Evolutionary conservation across 2,797 vertebrate genomes (phyloP).

Genomic region (Sylvia borin): DNA sequence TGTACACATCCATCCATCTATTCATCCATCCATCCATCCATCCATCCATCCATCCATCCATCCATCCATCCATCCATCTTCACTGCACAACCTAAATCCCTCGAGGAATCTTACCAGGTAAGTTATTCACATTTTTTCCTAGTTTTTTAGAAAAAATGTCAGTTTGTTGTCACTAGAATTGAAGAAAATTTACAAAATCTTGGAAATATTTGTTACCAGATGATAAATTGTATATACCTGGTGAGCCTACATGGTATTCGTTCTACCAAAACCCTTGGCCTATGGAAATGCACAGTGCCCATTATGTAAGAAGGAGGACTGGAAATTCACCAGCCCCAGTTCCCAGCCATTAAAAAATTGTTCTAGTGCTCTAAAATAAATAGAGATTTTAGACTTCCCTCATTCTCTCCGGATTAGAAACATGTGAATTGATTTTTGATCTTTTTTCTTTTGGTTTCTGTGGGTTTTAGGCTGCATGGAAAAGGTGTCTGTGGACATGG

Average conservation of each 20-base stretch:
- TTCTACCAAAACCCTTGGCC: background rate
- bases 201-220: background rate
- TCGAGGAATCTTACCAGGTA: background rate
- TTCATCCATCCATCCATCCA: background rate
- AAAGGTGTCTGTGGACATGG: too few relatives aligned
- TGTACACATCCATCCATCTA: background rate
- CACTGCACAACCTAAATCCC: background rate
- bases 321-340: background rate
- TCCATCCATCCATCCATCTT: background rate
- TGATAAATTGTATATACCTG: background rate
- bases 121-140: background rate
- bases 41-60: background rate
- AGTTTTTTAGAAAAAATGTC: background rate
- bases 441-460: too few relatives aligned
- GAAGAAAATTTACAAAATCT: background rate
- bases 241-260: background rate
- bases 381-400: too few relatives aligned
- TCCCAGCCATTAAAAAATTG: background rate
- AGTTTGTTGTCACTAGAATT: background rate
- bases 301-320: background rate
- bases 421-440: too few relatives aligned
- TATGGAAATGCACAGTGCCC: background rate
- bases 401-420: too few relatives aligned
- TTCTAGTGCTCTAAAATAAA: too few relatives aligned
- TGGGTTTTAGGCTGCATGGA: too few relatives aligned